phyloP scores from a whole-genome alignment of 2,888 invertebrate genomes.

The Atherix ibis region DNA sequence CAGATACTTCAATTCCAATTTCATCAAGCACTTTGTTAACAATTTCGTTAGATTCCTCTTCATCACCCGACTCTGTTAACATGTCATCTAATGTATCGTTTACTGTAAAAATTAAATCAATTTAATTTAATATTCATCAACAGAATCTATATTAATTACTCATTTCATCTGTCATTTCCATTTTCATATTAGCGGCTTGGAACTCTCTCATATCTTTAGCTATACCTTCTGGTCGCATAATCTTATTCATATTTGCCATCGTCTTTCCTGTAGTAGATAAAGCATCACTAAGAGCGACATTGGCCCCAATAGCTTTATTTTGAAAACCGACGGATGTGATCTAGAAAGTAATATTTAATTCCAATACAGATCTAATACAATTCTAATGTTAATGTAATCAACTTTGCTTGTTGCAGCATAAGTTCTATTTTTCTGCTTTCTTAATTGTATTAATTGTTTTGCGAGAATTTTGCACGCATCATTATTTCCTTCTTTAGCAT shows the following conservation, averaged over 20 bases:
- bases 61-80: conserved; percentile 75
- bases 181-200: conserved; percentile 65
- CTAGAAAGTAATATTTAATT: too few relatives aligned
- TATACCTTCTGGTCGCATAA: conserved; percentile 72
- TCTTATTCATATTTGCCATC: conserved; percentile 75
- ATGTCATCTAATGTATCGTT: conserved; percentile 84
- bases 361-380: too few relatives aligned
- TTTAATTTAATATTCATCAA: background rate
- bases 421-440: conserved; percentile 75
- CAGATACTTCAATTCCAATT: conserved; percentile 87
- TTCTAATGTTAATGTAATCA: conserved; percentile 1
- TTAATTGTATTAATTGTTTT: conserved; percentile 71
- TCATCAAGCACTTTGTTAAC: conserved; percentile 88
- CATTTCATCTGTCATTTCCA: conserved; percentile 95
- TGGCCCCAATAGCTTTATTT: conserved; percentile 81
- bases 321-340: conserved; percentile 63
- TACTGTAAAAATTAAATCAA: conserved; percentile 37
- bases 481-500: conserved; percentile 74
- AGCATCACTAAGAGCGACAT: conserved; percentile 69
- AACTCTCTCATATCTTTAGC: conserved; percentile 73
- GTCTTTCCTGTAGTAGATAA: conserved; percentile 81
- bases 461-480: conserved; percentile 71
- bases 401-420: conserved; percentile 70
- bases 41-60: conserved; percentile 74
- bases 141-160: conserved; percentile 39